Base-by-base conservation (phyloP, 2,797 vertebrate species). In the Melanotaenia maccullochi region DNA sequence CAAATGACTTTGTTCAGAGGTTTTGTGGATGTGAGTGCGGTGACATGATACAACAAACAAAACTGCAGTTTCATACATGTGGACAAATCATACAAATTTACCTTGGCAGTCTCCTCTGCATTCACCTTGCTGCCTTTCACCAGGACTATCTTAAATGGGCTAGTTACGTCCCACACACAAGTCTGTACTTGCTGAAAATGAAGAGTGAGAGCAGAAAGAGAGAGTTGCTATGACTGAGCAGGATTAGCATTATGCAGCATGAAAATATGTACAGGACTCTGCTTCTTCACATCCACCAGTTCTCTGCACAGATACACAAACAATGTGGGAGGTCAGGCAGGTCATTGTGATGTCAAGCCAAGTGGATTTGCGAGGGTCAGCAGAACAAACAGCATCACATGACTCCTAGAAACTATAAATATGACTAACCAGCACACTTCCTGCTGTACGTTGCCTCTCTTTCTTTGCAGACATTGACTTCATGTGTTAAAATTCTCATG, bases 71-170 rank as follows among this genome's bases (percentile, higher is more conserved):
- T 75, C n/a, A 35, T 14, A 60, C 9, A 51, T 36, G 35, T 59
- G 28, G 13, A 70, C 9, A 36, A 47, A 65, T 33, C 18, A 13
- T 8, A 32, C 28, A 11, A 16, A 52, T 73, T 90, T 90, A 95
- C 94, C 96, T 97, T 99, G 79, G 97, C 96, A 22, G 93, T 94
- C 89, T 99, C 98, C 89, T 99, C 98, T 16, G 97, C 97, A 11
- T 99, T 99, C 90, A 99, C 94, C 85, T 97, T 99, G 94, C 93
- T 97, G 79, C 96, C 97, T 73, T 96, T 97, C 71, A 97, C 88
- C 9, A 99, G 93, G 51, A 93, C 84, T 83, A 99, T 96, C 91
- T 94, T 97, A 91, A 98, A 99, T 30, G 93, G 90, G 42, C 66
- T 91, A 18, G 88, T 91, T 85, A 97, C 93, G 59, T 97, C 95